Evolutionary conservation across 2,113 vertebrate genomes (phyloP).

Genomic region (Hyperopisus bebe): DNA sequence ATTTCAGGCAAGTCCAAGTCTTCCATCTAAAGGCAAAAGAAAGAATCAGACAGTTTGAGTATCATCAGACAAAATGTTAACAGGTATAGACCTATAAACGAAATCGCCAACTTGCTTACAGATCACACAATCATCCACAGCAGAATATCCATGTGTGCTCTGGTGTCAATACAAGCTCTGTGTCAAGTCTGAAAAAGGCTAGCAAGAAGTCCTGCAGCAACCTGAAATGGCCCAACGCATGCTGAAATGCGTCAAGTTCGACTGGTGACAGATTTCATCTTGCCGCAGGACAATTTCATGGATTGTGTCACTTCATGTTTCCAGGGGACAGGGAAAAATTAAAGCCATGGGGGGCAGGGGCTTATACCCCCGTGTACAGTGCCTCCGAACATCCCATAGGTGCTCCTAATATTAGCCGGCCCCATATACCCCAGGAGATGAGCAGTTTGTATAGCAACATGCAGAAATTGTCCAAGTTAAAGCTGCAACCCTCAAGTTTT

Average conservation of each 20-base stretch:
- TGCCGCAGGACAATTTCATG: not conserved
- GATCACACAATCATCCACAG: not conserved
- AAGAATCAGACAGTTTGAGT: not conserved
- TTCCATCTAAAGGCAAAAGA: conserved; percentile 67
- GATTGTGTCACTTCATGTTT: not conserved
- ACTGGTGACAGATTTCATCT: not conserved
- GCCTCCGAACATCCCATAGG: not conserved
- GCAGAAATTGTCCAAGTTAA: not conserved
- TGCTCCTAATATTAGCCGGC: not conserved
- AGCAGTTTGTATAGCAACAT: not conserved
- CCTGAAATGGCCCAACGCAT: not conserved
- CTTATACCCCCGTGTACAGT: not conserved
- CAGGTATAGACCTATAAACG: not conserved
- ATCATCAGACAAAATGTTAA: conserved; percentile 11
- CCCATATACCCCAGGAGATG: not conserved
- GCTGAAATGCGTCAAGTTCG: not conserved
- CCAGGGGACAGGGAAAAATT: not conserved
- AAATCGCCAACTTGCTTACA: not conserved
- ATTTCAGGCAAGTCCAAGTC: conserved; percentile 88
- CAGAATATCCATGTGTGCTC: not conserved
- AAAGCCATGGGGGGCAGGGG: not conserved
- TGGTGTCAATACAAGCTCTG: not conserved
- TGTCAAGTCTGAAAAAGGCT: not conserved
- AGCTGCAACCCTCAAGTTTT: not conserved
- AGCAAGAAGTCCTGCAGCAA: not conserved